Evolutionary conservation across 2,888 invertebrate genomes (phyloP).

Genomic region (Mimachlamys varia): DNA sequence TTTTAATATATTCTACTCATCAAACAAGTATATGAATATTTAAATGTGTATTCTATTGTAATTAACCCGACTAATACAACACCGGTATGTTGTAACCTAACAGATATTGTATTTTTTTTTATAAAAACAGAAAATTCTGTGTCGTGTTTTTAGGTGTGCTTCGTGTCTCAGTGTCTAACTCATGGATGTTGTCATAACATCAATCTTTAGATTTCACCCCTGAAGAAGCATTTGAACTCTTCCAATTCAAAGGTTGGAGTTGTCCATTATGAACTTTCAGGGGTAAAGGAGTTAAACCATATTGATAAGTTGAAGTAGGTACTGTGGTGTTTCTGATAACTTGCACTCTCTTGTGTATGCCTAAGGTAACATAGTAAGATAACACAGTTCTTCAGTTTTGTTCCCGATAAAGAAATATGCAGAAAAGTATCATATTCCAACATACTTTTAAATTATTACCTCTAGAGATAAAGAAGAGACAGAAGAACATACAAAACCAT

Average conservation of each 20-base stretch:
- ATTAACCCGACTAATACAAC: constrained; percentile 5
- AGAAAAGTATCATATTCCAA: too few relatives aligned
- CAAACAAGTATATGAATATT: background rate
- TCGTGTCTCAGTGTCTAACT: background rate
- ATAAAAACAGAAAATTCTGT: background rate
- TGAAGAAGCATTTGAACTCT: too few relatives aligned
- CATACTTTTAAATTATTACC: too few relatives aligned
- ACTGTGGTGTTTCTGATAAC: too few relatives aligned
- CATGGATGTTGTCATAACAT: background rate
- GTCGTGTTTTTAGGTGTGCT: background rate
- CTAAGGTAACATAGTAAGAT: too few relatives aligned
- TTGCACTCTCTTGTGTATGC: too few relatives aligned
- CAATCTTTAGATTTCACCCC: background rate
- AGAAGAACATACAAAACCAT: background rate
- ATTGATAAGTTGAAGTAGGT: too few relatives aligned
- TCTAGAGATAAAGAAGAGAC: background rate
- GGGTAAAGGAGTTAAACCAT: too few relatives aligned
- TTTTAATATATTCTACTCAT: background rate
- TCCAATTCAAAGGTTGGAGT: too few relatives aligned
- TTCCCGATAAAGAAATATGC: too few relatives aligned
- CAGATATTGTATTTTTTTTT: background rate
- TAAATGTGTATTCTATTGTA: background rate
- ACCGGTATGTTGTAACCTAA: background rate
- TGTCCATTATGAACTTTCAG: too few relatives aligned
- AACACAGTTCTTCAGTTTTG: too few relatives aligned